Conservation (phyloP, 2,113 vertebrate species). For the Podarcis cretensis region DNA sequence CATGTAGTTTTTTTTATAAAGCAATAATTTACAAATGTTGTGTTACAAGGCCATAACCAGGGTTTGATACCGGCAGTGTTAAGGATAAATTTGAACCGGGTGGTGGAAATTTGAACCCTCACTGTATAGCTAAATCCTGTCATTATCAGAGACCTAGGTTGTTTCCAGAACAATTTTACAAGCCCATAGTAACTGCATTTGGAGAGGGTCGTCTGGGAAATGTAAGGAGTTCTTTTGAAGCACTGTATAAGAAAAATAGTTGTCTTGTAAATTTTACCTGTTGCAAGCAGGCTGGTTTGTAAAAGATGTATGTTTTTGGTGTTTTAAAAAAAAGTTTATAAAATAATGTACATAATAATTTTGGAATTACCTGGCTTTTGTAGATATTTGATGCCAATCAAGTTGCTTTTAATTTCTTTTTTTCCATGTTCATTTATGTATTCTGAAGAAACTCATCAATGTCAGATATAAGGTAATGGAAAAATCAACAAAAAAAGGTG, state of each 20-base stretch:
- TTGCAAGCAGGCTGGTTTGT: slow-evolving; percentile 82
- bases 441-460: slow-evolving; percentile 62
- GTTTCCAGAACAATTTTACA: slow-evolving; percentile 65
- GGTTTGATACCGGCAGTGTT: slow-evolving; percentile 69
- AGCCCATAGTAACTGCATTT: slow-evolving; percentile 76
- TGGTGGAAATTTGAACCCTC: slow-evolving; percentile 65
- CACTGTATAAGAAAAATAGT: slow-evolving; percentile 79
- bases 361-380: slow-evolving; percentile 86
- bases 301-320: slow-evolving; percentile 88
- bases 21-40: slow-evolving; percentile 79
- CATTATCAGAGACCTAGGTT: slow-evolving; percentile 61
- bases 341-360: slow-evolving; percentile 91
- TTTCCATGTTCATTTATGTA: slow-evolving; percentile 60
- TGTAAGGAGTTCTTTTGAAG: slow-evolving; percentile 78
- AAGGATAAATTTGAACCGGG: slow-evolving; percentile 71
- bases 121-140: slow-evolving; percentile 65
- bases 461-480: slow-evolving; percentile 56
- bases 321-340: slow-evolving; percentile 84
- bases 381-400: slow-evolving; percentile 88
- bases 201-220: slow-evolving; percentile 68
- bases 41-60: slow-evolving; percentile 80
- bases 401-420: slow-evolving; percentile 76
- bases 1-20: slow-evolving; percentile 69
- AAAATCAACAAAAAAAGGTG: slow-evolving; percentile 22
- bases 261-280: slow-evolving; percentile 84